Base-by-base conservation (phyloP, 2,888 invertebrate genomes). In the Spisula subtruncata region DNA sequence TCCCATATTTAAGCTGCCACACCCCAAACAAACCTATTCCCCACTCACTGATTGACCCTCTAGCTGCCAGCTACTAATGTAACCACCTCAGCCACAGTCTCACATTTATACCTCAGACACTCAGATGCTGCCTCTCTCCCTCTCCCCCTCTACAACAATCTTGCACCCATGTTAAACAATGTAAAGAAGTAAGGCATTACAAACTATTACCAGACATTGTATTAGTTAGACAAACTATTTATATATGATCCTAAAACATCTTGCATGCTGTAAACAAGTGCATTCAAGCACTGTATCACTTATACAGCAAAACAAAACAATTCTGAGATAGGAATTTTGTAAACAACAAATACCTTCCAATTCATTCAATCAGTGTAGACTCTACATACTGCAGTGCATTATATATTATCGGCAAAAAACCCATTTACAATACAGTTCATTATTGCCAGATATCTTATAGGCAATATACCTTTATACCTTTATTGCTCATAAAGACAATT, bases 401-500 rank as follows among this genome's bases (percentile, higher is more conserved):
- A 71, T 10, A 32, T n/a, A 10, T 66, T 66, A 66, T 71, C 29
- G 29, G 29, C 25, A 71, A 29, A 71, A 71, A 71, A 5, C 41
- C 71, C 25, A 29, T 71, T 71, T 29, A 25, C 18, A 18, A 56
- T 29, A 71, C 25, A 71, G 71, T 71, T 71, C 32, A 71, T 29
- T 71, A 71, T 32, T 71, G 56, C 71, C 1, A 71, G 25, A 32
- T 71, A 71, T 71, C 71, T 29, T 25, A 71, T 14, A 71, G n/a
- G 29, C 25, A 71, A 71, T 71, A 71, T 14, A 71, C 71, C 29
- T 29, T 29, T 25, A 71, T 71, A 56, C 56, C 25, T 71, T 71
- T 71, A 71, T 71, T 71, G 71, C 71, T 71, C 71, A 25, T 71
- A 71, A 71, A 71, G 32, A 25, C 71, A 25, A 71, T 71, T 71